Evolutionary conservation across 2,113 vertebrate species (phyloP).

Genomic region (Gambusia holbrooki): DNA sequence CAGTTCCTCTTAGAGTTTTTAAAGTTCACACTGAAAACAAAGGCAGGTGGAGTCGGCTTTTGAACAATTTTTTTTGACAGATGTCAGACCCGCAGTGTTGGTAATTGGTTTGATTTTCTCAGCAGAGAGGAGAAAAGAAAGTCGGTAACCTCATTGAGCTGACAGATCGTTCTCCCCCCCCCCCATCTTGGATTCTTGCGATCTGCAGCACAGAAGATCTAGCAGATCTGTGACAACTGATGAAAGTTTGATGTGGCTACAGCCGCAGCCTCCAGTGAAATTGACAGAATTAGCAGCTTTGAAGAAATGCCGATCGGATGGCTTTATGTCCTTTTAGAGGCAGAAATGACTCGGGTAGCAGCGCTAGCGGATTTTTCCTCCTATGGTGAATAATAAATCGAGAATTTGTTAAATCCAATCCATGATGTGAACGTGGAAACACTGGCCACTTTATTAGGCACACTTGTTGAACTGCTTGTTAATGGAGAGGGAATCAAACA

Average conservation of each 20-base stretch:
- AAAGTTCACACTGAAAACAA: conserved; percentile 10
- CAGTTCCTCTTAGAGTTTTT: neutral
- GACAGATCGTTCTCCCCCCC: neutral
- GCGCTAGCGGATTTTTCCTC: neutral
- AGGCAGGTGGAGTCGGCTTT: neutral
- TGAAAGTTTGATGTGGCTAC: conserved; percentile 14
- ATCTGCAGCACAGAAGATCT: conserved; percentile 23
- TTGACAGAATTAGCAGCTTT: conserved; percentile 14
- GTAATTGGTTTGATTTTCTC: conserved; percentile 31
- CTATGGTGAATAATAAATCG: neutral
- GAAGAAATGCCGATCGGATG: conserved; percentile 9
- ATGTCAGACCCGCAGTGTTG: neutral
- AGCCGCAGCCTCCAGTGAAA: conserved; percentile 1
- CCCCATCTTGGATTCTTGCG: conserved; percentile 13
- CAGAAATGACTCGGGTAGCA: conserved; percentile 9
- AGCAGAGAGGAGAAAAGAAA: conserved; percentile 17
- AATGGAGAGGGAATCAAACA: too few relatives aligned
- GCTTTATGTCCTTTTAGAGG: neutral
- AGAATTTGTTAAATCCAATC: neutral
- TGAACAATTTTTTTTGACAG: conserved; percentile 9
- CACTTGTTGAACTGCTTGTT: neutral
- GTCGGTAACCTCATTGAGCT: conserved; percentile 17
- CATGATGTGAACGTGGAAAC: conserved; percentile 8
- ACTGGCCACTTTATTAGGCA: neutral
- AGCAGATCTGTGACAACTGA: conserved; percentile 28